phyloP scores from a whole-genome alignment of 2,113 vertebrate genomes.

The Apodemus sylvaticus region DNA sequence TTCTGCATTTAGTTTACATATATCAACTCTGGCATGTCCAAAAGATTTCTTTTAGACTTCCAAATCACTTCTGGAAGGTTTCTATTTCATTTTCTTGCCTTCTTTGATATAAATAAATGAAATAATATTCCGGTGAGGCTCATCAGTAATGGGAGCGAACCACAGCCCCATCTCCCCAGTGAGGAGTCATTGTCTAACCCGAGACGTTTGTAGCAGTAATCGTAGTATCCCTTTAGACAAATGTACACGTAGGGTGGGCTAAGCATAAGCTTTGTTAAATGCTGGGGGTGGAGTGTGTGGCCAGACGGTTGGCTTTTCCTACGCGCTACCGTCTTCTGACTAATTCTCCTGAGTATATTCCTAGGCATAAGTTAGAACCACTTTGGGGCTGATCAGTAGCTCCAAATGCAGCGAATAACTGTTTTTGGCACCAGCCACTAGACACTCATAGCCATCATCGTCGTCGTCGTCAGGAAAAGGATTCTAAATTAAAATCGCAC shows the following conservation, averaged over 20 bases:
- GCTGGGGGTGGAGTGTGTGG: neutral
- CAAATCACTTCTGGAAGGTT: conserved; percentile 7
- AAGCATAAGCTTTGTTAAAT: neutral
- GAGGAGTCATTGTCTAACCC: neutral
- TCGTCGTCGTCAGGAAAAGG: neutral
- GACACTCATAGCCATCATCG: neutral
- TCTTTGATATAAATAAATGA: conserved; percentile 27
- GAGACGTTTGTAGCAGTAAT: neutral
- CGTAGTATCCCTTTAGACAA: neutral
- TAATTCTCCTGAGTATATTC: neutral
- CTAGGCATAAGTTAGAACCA: neutral
- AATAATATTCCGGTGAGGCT: neutral
- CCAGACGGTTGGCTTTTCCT: neutral
- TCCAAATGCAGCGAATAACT: neutral
- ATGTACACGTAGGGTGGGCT: neutral
- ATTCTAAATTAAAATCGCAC: neutral
- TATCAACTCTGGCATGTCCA: neutral
- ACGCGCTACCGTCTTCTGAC: neutral
- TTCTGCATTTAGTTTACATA: conserved; percentile 46
- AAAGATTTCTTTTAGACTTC: conserved; percentile 14
- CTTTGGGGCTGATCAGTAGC: neutral
- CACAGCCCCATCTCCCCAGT: neutral
- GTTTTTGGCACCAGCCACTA: neutral
- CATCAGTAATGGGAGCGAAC: neutral
- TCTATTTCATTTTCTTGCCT: conserved; percentile 9